Evolutionary conservation across 2,888 invertebrate species (phyloP).

Genomic region (Caenorhabditis sp.): DNA sequence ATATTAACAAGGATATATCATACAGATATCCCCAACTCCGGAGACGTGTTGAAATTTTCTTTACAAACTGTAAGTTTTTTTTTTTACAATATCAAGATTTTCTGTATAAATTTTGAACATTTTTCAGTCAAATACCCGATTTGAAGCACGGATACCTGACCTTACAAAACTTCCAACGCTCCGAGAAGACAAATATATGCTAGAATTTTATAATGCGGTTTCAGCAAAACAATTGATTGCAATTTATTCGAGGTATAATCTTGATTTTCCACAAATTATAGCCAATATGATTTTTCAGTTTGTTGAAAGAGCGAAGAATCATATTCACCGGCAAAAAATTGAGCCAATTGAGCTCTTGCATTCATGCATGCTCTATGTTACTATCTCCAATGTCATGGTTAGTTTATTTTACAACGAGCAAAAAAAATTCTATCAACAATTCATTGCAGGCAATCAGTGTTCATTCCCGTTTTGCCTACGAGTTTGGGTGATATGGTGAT

Average conservation of each 20-base stretch:
- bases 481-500: conserved; percentile 64
- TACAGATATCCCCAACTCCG: conserved; percentile 63
- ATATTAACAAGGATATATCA: conserved; percentile 67
- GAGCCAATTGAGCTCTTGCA: conserved; percentile 84
- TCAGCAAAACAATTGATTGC: conserved; percentile 92
- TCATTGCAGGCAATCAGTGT: conserved; percentile 54
- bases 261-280: not conserved
- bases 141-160: conserved; percentile 77
- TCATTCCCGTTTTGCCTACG: conserved; percentile 53
- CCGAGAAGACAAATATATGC: conserved; percentile 93
- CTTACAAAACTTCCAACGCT: conserved; percentile 88
- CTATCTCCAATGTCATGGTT: conserved; percentile 96
- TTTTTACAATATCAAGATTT: no score
- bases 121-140: conserved; percentile 24
- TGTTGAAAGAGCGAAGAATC: conserved; percentile 91
- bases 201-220: conserved; percentile 97
- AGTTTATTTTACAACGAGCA: conserved; percentile 39
- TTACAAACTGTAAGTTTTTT: not conserved
- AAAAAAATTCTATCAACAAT: not conserved
- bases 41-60: conserved; percentile 37
- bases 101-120: not conserved
- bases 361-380: conserved; percentile 89
- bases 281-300: conserved; percentile 73
- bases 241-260: conserved; percentile 81
- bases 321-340: conserved; percentile 89